Base-by-base conservation (phyloP, 2,888 invertebrate species). In the Portevinia maculata region DNA sequence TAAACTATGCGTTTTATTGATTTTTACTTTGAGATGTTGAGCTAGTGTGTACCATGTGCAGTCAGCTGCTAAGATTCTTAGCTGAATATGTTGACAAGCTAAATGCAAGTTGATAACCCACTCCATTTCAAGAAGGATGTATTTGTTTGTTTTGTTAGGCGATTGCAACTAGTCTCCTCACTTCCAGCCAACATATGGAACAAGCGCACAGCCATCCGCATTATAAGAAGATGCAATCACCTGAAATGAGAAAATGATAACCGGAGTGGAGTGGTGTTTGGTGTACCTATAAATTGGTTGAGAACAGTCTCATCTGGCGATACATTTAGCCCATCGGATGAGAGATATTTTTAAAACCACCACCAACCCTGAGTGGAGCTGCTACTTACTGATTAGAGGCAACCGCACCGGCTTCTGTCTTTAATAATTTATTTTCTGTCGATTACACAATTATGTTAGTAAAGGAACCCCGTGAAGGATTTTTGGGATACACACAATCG, bases 1-100 rank as follows among this genome's bases (percentile, higher is more conserved):
- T 7, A 17, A 79, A 74, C 59, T 70, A 65, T 44, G 67, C 74
- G 17, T 62, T 67, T 78, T 83, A 81, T 81, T 81, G 81, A 81
- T 81, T 81, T 81, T 32, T 81, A 28, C 46, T 52, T 59, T 75
- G 41, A 30, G 69, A 46, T 28, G 55, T 39, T 11, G 3, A 11
- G 4, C 32, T 44, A 13, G n/a, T 55, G 39, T 37, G 15, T 8
- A 15, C 30, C 15, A 17, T 15, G 50, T 44, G 44, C 67, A 79
- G 62, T 73, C 79, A 79, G 65, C 79, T 79, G 79, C 65, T 79
- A 59, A 6, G 30, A 46, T 65, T 50, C 64, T 21, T 34, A 19
- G 55, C 55, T 69, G 46, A 46, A 69, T 69, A 57, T 57, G 37
- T 34, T 4, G 13, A 8, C 15, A 50, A 37, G 59, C 59, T 39